Base-by-base conservation (phyloP, 35 echinoderm and acorn worm species). In the Lytechinus pictus region DNA sequence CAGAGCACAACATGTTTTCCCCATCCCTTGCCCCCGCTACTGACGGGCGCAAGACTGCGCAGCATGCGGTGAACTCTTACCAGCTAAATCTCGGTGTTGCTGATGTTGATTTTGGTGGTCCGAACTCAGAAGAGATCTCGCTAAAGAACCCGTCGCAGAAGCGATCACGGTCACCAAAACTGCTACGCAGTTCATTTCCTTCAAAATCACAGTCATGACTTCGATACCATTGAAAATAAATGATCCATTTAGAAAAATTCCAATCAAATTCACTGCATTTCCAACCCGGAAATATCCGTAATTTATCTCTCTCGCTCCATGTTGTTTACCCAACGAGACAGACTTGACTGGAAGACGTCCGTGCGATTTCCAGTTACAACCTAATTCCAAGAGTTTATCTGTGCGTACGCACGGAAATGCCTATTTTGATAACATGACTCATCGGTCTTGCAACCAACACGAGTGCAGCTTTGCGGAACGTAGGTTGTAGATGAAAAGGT, bases 301-400 rank as follows among this genome's bases (percentile, higher is more conserved):
- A 54, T 90, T 13, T 44, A 52, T 90, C 10, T 90, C 29, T 90
- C 10, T 33, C 12, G 24, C 28, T 90, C 88, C 88, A 90, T 90
- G 88, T 90, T 90, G 88, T 90, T 90, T 90, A 90, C 88, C 44
- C 52, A 28, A 90, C n/a, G 88, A 90, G 14, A 44, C 33, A 44
- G 33, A 44, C 33, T 44, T 44, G 33, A 44, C 33, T 44, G 33
- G 33, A 29, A 12, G 88, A 2, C 8, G 9, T 90, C 88, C 88
- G 52, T 54, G 88, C 88, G 44, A 90, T 90, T 52, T 90, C 88
- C 88, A 90, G 16, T 90, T 52, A 90, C 88, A 90, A 90, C 88
- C 88, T 90, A 52, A 90, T 90, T 90, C 24, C 88, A 27, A 13
- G 88, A 33, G 27, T 54, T 90, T 90, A 44, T 52, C 52, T 10